Base-by-base conservation (phyloP, 2,797 vertebrate species). In the Echeneis naucrates region DNA sequence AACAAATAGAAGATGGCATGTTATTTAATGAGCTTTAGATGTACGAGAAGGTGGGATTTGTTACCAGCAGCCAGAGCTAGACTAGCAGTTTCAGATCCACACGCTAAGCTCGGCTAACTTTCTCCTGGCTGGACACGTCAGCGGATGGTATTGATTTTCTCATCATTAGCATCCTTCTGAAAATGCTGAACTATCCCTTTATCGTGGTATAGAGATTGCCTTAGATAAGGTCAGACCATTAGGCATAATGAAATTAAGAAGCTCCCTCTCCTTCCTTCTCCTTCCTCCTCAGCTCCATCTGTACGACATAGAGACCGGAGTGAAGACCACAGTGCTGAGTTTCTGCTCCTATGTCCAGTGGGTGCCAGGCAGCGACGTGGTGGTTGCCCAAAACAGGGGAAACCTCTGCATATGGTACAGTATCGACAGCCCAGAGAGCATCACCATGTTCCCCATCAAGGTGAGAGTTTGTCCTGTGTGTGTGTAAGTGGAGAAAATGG, bases 321-420 rank as follows among this genome's bases (percentile, higher is more conserved):
- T 90, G 24, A 99, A 97, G 94, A 95, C 91, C 2, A 95, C 95
- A 0, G 87, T 99, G 79, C 88, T 98, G 89, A 97, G 93, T 80
- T 98, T 96, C 71, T 99, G 98, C 92, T 96, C 97, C 48, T 99
- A 97, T 0, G 97, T 98, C 62, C 98, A 98, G 78, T 99, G 98
- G 98, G 97, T 99, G 0, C 98, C 97, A 0, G 95, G 95, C 86
- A 99, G 98, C 0, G 98, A 99, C 0, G 98, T 99, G 77, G 96
- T 98, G 57, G 96, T 99, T 6, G 97, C 96, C 47, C 98, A 99
- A 82, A 98, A 96, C 93, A 90, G 96, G 10, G 96, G 89, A 33
- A 97, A 80, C 87, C 92, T 99, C 58, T 99, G 97, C 67, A 81
- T 99, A 9, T 99, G 98, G 97, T 99, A 99, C 92, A 98, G 96